Percentiles rank a stretch among this genome's conserved stretches.
phyloP scores from a whole-genome alignment of 2,888 invertebrate genomes.

The Pegoplata infirma region DNA sequence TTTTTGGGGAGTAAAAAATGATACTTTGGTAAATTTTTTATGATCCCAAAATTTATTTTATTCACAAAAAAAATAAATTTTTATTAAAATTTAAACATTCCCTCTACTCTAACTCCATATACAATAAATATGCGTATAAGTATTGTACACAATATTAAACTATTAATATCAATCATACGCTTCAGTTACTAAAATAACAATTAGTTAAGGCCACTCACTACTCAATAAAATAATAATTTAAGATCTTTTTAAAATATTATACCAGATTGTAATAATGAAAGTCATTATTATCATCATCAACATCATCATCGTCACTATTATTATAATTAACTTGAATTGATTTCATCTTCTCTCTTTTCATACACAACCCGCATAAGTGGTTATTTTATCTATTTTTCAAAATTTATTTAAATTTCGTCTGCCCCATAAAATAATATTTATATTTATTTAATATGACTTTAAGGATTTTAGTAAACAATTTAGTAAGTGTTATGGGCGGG shows the following conservation, averaged over 20 bases:
- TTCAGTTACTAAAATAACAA: conserved; percentile 38
- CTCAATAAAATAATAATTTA: conserved; percentile 39
- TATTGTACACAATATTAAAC: background rate
- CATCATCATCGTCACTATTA: no score
- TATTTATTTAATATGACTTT: background rate
- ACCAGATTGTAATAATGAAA: background rate
- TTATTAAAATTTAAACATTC: no score
- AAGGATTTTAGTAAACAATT: background rate
- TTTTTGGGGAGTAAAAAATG: no score
- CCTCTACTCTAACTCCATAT: no score
- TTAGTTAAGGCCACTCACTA: conserved; percentile 42
- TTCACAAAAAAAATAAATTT: no score
- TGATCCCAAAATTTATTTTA: no score
- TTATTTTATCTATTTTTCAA: background rate
- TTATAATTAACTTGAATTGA: background rate
- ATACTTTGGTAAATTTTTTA: no score
- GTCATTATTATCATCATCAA: background rate
- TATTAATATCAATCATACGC: conserved; percentile 58
- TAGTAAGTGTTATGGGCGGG: background rate
- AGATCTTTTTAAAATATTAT: background rate
- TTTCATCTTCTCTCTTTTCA: background rate
- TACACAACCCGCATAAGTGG: background rate
- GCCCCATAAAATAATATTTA: background rate
- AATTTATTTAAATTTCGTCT: background rate
- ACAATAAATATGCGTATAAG: background rate